These are phyloP conservation scores for Diglossa cyanea DNA, from an alignment of 2,797 vertebrate species.

Conservation along the genomic window DNA sequence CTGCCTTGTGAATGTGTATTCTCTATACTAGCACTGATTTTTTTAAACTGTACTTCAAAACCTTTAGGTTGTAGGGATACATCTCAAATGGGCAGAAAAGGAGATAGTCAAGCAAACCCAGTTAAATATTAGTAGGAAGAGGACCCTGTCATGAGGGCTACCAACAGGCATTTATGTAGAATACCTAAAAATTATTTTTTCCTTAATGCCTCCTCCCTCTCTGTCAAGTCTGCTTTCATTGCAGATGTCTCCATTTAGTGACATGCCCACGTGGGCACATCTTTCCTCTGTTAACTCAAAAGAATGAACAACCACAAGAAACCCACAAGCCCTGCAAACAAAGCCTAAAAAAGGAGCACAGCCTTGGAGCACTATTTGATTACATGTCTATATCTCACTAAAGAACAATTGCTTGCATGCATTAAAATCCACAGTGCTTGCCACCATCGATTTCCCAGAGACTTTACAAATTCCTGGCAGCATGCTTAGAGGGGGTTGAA, in stretches of 20 bases:
- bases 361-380: not conserved
- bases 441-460: not conserved
- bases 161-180: not conserved
- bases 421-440: not conserved
- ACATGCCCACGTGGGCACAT: no score
- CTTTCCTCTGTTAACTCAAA: not conserved
- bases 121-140: not conserved
- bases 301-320: not conserved
- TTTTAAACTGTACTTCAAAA: not conserved
- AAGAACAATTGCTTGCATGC: not conserved
- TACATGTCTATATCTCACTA: not conserved
- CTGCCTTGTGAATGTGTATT: not conserved
- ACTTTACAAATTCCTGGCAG: not conserved
- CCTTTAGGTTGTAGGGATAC: not conserved
- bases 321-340: not conserved
- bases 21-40: not conserved
- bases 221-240: not conserved
- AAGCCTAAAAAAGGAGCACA: not conserved
- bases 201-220: not conserved
- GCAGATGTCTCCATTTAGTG: not conserved
- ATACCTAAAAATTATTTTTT: not conserved
- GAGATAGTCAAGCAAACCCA: not conserved
- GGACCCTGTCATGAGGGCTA: not conserved
- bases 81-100: not conserved
- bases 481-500: not conserved